Percentiles rank a stretch among this genome's conserved stretches.
Conservation (phyloP, 2,888 invertebrate species). For the Tachina grossa region DNA sequence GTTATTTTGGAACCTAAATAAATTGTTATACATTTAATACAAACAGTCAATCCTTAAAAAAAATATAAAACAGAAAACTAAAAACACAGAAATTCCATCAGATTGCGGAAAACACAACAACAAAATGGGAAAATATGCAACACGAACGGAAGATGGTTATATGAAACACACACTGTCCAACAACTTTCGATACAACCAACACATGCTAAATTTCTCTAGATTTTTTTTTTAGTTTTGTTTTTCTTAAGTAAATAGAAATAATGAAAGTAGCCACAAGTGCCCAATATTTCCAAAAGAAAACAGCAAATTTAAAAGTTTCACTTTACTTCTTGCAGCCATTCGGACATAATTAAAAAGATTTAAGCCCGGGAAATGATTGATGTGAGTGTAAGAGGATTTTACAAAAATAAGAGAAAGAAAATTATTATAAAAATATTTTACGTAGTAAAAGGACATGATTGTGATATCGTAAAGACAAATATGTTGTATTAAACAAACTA, state of each 20-base stretch:
- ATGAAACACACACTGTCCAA: not conserved
- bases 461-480: too few species aligned
- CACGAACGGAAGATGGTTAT: slow-evolving; percentile 2
- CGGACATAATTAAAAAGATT: too few species aligned
- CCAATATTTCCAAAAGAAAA: not conserved
- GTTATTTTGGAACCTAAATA: not conserved
- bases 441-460: too few species aligned
- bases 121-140: not conserved
- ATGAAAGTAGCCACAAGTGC: not conserved
- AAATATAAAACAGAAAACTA: not conserved
- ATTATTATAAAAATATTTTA: too few species aligned
- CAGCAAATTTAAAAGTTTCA: too few species aligned
- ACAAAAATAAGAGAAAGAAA: too few species aligned
- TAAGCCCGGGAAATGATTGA: too few species aligned
- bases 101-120: slow-evolving; percentile 6
- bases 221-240: not conserved
- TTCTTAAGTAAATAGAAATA: not conserved
- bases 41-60: slow-evolving; percentile 1
- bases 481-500: too few species aligned
- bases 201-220: not conserved
- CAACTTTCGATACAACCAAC: not conserved
- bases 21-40: not conserved
- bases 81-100: slow-evolving; percentile 1
- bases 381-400: too few species aligned
- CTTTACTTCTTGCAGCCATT: too few species aligned